Conservation (phyloP, 2,888 invertebrate species). For the Crocallis elinguaria region DNA sequence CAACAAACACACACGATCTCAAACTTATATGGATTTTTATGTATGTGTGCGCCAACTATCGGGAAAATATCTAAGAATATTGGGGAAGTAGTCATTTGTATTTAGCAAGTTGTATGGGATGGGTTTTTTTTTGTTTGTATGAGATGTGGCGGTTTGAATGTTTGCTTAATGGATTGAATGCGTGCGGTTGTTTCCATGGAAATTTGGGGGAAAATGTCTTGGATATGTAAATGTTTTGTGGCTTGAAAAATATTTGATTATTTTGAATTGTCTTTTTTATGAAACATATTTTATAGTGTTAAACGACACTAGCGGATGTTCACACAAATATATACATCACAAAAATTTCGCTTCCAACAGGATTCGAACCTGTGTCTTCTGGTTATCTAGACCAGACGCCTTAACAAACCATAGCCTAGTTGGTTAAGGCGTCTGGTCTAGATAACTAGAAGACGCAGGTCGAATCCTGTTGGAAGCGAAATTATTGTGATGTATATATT, state of each 20-base stretch:
- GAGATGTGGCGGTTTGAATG: background rate
- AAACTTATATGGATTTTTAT: slow-evolving; percentile 47
- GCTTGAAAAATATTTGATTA: background rate
- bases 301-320: too few species aligned
- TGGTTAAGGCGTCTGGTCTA: too few species aligned
- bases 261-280: too few species aligned
- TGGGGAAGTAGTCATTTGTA: slow-evolving; percentile 50
- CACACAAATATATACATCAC: too few species aligned
- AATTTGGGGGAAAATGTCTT: background rate
- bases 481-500: too few species aligned
- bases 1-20: slow-evolving; percentile 47
- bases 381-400: too few species aligned
- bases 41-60: slow-evolving; percentile 51
- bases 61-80: slow-evolving; percentile 54
- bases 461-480: too few species aligned
- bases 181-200: slow-evolving; percentile 1
- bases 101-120: slow-evolving; percentile 35
- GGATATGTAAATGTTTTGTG: background rate
- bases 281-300: too few species aligned
- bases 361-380: too few species aligned
- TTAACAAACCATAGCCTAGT: too few species aligned
- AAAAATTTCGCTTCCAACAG: too few species aligned
- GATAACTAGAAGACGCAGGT: too few species aligned
- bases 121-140: slow-evolving; percentile 10
- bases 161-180: slow-evolving; percentile 3